A percentile compares a stretch with the other conserved stretches of the same genome.
Evolutionary conservation across 1,140 invertebrate species (phyloP).

Genomic region (Trichoplusia ni): DNA sequence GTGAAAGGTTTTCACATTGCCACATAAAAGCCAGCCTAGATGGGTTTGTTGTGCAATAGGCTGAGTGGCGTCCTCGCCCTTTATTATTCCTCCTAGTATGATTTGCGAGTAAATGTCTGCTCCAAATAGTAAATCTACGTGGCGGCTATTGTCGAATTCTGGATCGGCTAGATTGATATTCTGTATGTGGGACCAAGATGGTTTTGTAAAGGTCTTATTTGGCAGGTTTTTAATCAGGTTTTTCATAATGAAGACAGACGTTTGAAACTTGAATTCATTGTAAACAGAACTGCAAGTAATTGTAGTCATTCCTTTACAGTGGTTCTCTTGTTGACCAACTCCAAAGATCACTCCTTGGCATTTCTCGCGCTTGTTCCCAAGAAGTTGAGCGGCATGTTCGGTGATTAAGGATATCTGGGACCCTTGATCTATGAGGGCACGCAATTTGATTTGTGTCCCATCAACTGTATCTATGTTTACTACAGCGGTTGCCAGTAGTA

Average conservation of each 20-base stretch:
- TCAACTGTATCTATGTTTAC: not conserved
- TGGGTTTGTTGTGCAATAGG: not conserved
- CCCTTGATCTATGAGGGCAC: not conserved
- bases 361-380: not conserved
- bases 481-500: not conserved
- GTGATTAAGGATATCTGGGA: not conserved
- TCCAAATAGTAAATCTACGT: not conserved
- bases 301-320: not conserved
- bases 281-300: not conserved
- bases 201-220: slow-evolving; percentile 33
- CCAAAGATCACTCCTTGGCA: not conserved
- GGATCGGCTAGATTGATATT: not conserved
- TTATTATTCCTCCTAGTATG: not conserved
- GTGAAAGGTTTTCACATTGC: not conserved
- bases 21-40: not conserved
- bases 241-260: slow-evolving; percentile 16
- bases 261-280: not conserved
- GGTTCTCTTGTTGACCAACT: not conserved
- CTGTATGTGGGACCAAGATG: slow-evolving; percentile 18
- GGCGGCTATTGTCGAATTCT: not conserved
- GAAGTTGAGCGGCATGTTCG: not conserved
- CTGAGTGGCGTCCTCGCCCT: not conserved
- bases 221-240: slow-evolving; percentile 33
- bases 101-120: not conserved
- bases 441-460: not conserved